Evolutionary conservation across 2,797 vertebrate genomes (phyloP).

Genomic region (Acropternis orthonyx): DNA sequence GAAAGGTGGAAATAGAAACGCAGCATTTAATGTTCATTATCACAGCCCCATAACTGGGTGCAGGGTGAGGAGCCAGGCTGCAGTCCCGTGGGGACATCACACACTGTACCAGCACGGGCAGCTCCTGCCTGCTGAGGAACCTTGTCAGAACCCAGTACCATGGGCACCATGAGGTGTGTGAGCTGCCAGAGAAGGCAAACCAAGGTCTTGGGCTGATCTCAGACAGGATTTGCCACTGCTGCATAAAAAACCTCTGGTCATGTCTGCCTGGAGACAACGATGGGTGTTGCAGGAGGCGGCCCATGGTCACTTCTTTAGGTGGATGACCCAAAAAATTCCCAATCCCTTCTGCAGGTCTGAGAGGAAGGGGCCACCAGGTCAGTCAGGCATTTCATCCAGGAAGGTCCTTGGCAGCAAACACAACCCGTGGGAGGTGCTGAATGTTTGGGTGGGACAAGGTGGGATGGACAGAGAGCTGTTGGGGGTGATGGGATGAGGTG

Average conservation of each 20-base stretch:
- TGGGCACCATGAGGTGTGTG: neutral
- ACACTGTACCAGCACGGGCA: neutral
- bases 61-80: neutral
- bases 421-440: neutral
- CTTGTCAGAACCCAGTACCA: rapidly evolving
- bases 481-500: neutral
- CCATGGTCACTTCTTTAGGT: neutral
- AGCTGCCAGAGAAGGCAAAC: neutral
- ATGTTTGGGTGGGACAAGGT: neutral
- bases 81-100: neutral
- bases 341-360: neutral
- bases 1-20: neutral
- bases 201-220: neutral
- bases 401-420: neutral
- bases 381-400: neutral
- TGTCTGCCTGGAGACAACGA: neutral
- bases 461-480: neutral
- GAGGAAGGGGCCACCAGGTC: neutral
- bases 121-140: neutral
- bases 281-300: neutral
- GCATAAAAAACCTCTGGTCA: neutral
- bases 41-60: rapidly evolving
- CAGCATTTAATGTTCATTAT: neutral
- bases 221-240: neutral
- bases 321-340: neutral